phyloP scores from a whole-genome alignment of 2,888 invertebrate genomes.

The Neoitamus cyanurus region DNA sequence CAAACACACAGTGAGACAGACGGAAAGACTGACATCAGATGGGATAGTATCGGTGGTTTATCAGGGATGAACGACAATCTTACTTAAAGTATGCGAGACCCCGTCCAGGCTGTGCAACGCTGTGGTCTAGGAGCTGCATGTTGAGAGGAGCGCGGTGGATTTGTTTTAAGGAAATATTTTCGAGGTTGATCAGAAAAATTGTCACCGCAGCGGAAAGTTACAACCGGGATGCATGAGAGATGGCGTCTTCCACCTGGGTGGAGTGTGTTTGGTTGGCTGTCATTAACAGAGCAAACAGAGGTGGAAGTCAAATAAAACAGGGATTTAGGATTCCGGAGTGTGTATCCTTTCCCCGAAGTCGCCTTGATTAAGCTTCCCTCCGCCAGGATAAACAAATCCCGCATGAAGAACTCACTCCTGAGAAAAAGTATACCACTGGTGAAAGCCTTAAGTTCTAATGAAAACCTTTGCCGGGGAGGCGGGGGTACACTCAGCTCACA shows the following conservation, averaged over 20 bases:
- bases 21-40: constrained; percentile 24
- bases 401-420: constrained; percentile 2
- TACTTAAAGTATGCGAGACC: neutral
- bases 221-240: neutral
- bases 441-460: constrained; percentile 29
- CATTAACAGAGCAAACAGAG: constrained; percentile 37
- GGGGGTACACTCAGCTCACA: neutral
- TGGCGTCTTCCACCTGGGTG: neutral
- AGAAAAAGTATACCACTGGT: constrained; percentile 25
- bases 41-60: constrained; percentile 34
- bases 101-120: neutral
- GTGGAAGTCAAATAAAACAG: constrained; percentile 34
- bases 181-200: constrained; percentile 7
- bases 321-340: neutral
- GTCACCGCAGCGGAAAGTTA: neutral
- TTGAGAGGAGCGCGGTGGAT: neutral
- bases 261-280: constrained; percentile 24
- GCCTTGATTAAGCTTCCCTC: constrained; percentile 18
- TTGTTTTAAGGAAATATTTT: neutral
- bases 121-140: neutral
- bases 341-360: constrained; percentile 5
- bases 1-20: constrained; percentile 31
- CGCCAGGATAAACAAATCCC: constrained; percentile 25
- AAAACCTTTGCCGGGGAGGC: constrained; percentile 2
- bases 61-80: constrained; percentile 11